These are phyloP conservation scores for Lagorchestes hirsutus DNA, from an alignment of 2,797 vertebrate species.

Conservation along the genomic window DNA sequence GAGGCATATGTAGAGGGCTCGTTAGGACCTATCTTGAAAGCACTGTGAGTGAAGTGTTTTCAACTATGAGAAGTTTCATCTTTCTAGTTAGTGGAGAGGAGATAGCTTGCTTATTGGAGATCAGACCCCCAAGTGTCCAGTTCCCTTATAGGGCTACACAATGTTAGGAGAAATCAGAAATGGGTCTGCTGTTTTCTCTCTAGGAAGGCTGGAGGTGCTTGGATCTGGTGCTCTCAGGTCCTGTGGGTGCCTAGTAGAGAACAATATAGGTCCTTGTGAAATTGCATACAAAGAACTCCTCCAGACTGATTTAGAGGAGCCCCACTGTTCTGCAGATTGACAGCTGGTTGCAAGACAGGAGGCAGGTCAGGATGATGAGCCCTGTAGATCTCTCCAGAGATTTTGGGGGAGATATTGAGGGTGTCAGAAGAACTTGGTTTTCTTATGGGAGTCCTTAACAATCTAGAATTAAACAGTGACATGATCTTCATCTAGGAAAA, in stretches of 20 bases:
- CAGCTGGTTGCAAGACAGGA: not conserved
- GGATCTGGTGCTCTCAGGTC: not conserved
- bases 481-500: not conserved
- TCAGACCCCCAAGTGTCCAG: not conserved
- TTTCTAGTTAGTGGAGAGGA: not conserved
- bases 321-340: fast-evolving
- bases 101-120: not conserved
- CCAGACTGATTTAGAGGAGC: not conserved
- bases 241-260: not conserved
- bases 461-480: not conserved
- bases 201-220: not conserved
- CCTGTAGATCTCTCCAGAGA: not conserved
- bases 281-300: not conserved
- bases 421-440: not conserved
- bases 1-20: not conserved
- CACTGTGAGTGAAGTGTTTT: not conserved
- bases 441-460: not conserved
- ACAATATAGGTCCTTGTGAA: not conserved
- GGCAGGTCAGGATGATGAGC: not conserved
- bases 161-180: not conserved
- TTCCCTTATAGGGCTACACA: not conserved
- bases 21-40: not conserved
- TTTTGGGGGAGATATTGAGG: not conserved
- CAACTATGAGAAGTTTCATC: not conserved
- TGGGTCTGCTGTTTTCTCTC: not conserved